Evolutionary conservation across 2,797 vertebrate species (phyloP).

Genomic region (Hyperoplus immaculatus): DNA sequence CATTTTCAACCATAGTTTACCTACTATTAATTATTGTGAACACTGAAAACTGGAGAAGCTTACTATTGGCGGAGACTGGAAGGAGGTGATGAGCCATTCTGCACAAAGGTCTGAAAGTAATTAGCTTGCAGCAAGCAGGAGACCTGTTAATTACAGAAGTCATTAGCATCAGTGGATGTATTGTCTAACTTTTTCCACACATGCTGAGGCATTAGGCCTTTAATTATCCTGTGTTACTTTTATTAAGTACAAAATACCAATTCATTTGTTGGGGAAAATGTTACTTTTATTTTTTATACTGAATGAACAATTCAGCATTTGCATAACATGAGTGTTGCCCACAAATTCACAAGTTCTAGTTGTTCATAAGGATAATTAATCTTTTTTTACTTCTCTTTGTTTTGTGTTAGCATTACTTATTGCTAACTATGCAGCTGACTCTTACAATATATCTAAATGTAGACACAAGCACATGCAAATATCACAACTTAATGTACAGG

Average conservation of each 20-base stretch:
- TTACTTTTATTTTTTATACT: not conserved
- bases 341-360: not conserved
- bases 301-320: not conserved
- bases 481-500: not conserved
- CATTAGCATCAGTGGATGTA: conserved; percentile 3
- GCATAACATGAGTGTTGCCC: not conserved
- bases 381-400: not conserved
- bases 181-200: conserved; percentile 4
- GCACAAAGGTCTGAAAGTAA: conserved; percentile 1
- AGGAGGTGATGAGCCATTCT: conserved; percentile 1
- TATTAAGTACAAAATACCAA: not conserved
- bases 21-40: not conserved
- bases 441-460: not conserved
- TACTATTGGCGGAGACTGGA: not conserved
- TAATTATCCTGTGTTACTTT: not conserved
- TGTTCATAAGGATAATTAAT: not conserved
- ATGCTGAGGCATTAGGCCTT: not conserved
- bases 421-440: not conserved
- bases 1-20: not conserved
- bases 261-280: not conserved
- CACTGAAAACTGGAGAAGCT: conserved; percentile 3
- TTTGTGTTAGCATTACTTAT: not conserved
- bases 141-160: conserved; percentile 23
- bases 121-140: conserved; percentile 14
- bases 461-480: not conserved